Evolutionary conservation across 2,113 vertebrate species (phyloP).

Genomic region (Brachypodius melanocephalos): DNA sequence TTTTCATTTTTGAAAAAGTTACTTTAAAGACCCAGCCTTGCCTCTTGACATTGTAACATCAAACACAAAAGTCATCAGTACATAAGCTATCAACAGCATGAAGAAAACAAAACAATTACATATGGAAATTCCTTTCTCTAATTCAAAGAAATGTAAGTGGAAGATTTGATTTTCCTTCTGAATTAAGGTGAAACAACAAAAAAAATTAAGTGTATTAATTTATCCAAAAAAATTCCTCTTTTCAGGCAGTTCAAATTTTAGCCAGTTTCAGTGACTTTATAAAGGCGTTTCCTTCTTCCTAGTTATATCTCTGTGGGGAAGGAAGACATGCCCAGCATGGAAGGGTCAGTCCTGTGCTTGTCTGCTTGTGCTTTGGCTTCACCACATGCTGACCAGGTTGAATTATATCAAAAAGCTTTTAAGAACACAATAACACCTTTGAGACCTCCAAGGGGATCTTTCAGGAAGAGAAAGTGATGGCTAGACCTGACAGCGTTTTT

Average conservation of each 20-base stretch:
- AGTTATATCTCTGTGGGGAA: not conserved
- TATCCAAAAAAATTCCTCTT: accelerated
- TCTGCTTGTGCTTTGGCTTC: not conserved
- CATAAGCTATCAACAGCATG: not conserved
- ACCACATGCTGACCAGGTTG: not conserved
- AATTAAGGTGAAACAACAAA: not conserved
- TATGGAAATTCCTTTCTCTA: not conserved
- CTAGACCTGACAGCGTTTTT: not conserved
- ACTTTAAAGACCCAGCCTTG: not conserved
- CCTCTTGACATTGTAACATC: not conserved
- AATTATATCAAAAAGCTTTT: accelerated
- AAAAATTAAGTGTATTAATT: not conserved
- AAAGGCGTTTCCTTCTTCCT: not conserved
- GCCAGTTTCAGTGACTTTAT: not conserved
- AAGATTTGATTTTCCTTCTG: not conserved
- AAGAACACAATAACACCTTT: not conserved
- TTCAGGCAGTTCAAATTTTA: not conserved
- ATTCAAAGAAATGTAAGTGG: not conserved
- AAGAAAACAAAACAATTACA: not conserved
- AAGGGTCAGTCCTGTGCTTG: not conserved
- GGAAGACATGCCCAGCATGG: not conserved
- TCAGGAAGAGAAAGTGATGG: not conserved
- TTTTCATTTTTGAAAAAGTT: not conserved
- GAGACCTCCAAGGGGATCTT: not conserved
- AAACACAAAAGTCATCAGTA: not conserved